phyloP scores from a whole-genome alignment of 2,113 vertebrate species.

The Nesoenas mayeri region DNA sequence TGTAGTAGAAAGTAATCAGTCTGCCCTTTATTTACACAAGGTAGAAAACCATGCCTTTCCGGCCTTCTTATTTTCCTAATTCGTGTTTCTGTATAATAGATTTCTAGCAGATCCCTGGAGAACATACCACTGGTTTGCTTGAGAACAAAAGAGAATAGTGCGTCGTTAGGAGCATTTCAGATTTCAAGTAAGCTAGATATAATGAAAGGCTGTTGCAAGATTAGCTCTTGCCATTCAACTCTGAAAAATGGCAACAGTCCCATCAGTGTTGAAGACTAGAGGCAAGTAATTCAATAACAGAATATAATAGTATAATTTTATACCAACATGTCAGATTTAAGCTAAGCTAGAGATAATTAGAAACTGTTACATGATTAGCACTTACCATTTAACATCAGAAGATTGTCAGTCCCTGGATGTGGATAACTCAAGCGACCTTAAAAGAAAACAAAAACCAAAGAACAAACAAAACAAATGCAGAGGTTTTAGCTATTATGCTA shows the following conservation, averaged over 20 bases:
- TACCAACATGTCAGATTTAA: constrained; percentile 35
- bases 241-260: constrained; percentile 27
- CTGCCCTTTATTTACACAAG: neutral
- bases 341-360: constrained; percentile 57
- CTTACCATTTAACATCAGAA: constrained; percentile 99
- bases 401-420: constrained; percentile 93
- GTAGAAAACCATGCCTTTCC: neutral
- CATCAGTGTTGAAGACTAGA: neutral
- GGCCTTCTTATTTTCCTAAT: neutral
- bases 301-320: constrained; percentile 19
- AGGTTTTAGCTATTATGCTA: constrained; percentile 9
- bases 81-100: neutral
- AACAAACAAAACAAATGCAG: constrained; percentile 20
- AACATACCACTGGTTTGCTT: neutral
- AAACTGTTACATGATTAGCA: constrained; percentile 65
- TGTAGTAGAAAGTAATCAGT: neutral
- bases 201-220: constrained; percentile 57
- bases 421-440: constrained; percentile 94
- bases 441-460: constrained; percentile 58
- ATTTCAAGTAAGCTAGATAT: constrained; percentile 34
- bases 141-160: neutral
- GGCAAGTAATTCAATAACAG: constrained; percentile 35
- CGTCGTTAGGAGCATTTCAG: neutral
- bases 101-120: neutral
- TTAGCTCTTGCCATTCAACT: constrained; percentile 42